Evolutionary conservation across 2,888 invertebrate genomes (phyloP), one percentile per base, ranked within the genome.

Genomic region (Cephonodes hylas): DNA sequence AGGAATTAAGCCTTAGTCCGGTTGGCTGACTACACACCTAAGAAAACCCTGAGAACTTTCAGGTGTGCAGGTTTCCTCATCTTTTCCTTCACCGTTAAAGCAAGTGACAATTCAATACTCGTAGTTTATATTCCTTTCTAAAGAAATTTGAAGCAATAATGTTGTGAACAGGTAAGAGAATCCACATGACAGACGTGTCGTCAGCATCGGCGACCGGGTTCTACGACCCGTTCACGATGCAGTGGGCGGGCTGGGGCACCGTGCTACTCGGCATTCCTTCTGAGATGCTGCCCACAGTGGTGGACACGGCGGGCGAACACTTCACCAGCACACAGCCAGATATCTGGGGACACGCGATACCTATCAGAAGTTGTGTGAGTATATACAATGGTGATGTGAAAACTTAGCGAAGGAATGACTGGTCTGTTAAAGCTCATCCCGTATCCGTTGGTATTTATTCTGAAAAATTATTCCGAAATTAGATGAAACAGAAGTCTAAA

Each of bases 171-270:
- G 93, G 88, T 61, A 89, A 93, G 6, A 90, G 86, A 72, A 80
- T 94, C 25, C 97, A 97, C 84, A 79, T 97, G 63, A 96, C 97
- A 0, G 99, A 99, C 80, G 95, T 96, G n/a, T 97, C 97, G 0
- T 97, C 96, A 71, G 97, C 97, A 0, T 96, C 98, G 38, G 96
- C 97, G 1, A 98, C 99, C 0, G 99, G 98, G 1, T 93, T 99
- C 74, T 99, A 94, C 83, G 99, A 99, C 85, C 98, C 99, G 0
- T 99, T 97, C 83, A 95, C 96, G 66, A 93, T 97, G 91, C 91
- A 95, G 66, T 99, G 99, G 98, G 96, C 97, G 0, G 90, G 89
- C 6, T 95, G 95, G 93, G 94, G 95, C 8, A 93, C 96, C 70
- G 87, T 91, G 15, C 79, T 97, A 34, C 94, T 98, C 72, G 94